These are phyloP conservation scores for Diaperis boleti DNA, from an alignment of 2,888 invertebrate species.

Conservation along the genomic window DNA sequence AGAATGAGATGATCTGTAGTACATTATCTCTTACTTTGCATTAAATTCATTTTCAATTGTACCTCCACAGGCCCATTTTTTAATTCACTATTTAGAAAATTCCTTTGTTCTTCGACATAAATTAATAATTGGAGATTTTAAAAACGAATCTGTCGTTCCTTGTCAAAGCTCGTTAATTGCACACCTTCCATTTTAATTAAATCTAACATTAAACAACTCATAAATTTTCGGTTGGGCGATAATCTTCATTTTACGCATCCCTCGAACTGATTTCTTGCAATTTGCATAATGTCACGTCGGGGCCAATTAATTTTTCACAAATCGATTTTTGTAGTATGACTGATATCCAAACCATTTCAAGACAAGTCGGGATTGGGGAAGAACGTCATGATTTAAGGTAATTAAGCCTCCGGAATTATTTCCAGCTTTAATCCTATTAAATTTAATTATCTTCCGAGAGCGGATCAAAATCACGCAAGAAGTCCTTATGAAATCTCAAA, in stretches of 20 bases:
- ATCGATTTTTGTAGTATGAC: too few species aligned
- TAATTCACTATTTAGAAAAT: too few species aligned
- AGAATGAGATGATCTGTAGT: too few species aligned
- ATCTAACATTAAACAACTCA: not conserved
- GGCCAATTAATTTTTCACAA: not conserved
- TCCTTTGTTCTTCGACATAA: too few species aligned
- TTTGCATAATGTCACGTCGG: not conserved
- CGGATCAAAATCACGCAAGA: constrained; percentile 27
- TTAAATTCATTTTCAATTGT: too few species aligned
- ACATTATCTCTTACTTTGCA: too few species aligned
- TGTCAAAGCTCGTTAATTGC: constrained; percentile 13
- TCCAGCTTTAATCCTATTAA: constrained; percentile 24
- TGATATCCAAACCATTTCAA: not conserved
- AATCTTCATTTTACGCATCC: not conserved
- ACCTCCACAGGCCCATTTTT: too few species aligned
- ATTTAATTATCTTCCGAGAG: constrained; percentile 21
- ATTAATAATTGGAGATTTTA: constrained; percentile 11
- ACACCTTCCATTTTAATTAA: constrained; percentile 12
- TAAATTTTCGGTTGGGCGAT: not conserved
- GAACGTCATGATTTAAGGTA: constrained; percentile 11
- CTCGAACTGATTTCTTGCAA: not conserved
- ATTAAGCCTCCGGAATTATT: constrained; percentile 8
- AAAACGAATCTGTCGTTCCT: constrained; percentile 7
- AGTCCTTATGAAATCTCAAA: not conserved
- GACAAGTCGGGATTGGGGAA: constrained; percentile 12